phyloP scores from a whole-genome alignment of 2,113 vertebrate genomes.

The Aplodontia rufa region DNA sequence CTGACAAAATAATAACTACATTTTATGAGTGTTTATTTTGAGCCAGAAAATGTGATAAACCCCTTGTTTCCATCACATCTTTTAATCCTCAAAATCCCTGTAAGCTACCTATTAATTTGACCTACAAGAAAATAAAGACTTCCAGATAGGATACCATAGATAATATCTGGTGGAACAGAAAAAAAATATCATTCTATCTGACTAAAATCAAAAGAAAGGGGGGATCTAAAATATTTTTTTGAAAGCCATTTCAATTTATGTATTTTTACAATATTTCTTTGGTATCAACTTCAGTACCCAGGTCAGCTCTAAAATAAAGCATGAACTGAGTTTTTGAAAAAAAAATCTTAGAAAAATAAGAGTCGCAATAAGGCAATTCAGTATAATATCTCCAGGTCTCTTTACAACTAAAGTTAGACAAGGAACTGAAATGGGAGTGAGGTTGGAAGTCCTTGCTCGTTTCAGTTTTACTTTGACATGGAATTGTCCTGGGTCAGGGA shows the following conservation, averaged over 20 bases:
- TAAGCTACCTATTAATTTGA: neutral
- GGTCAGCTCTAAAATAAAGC: neutral
- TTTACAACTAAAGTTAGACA: neutral
- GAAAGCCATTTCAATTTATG: neutral
- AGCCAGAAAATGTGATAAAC: neutral
- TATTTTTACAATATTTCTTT: neutral
- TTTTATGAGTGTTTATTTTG: neutral
- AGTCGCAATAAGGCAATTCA: neutral
- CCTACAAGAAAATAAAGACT: neutral
- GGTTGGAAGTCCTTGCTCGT: neutral
- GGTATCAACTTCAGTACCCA: neutral
- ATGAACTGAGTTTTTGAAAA: neutral
- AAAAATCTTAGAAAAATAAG: neutral
- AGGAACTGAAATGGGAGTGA: neutral
- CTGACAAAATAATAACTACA: neutral
- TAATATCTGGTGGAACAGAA: neutral
- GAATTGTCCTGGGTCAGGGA: neutral
- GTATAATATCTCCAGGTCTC: neutral
- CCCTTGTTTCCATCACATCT: neutral
- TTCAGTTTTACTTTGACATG: neutral
- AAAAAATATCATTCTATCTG: neutral
- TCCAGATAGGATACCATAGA: neutral
- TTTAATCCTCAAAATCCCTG: constrained; percentile 11
- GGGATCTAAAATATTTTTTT: no score
- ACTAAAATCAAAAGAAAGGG: neutral